phyloP scores from a whole-genome alignment of 2,888 invertebrate species.

The Minunthozetes semirufus region DNA sequence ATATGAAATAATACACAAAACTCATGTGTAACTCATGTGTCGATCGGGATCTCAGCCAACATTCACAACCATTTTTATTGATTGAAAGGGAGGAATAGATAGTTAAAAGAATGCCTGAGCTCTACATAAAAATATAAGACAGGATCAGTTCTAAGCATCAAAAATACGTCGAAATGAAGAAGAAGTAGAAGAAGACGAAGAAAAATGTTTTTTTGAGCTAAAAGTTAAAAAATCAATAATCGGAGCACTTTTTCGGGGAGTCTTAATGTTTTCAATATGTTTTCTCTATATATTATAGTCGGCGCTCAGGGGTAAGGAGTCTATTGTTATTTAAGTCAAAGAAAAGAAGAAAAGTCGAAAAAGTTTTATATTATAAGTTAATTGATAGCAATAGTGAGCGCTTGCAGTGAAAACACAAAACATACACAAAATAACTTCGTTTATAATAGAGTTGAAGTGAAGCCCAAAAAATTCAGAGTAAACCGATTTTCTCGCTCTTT shows the following conservation, averaged over 20 bases:
- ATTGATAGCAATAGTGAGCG: slow-evolving; percentile 14
- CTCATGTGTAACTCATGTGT: not conserved
- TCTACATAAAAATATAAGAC: slow-evolving; percentile 5
- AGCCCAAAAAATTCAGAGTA: not conserved
- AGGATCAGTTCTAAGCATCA: slow-evolving; percentile 16
- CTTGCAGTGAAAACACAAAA: slow-evolving; percentile 18
- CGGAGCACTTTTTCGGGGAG: not conserved
- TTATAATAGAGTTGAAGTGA: slow-evolving; percentile 1
- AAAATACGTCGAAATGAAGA: not conserved
- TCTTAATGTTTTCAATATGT: slow-evolving; percentile 29
- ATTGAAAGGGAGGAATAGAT: slow-evolving; percentile 29
- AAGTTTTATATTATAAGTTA: slow-evolving; percentile 3
- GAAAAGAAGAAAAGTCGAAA: not conserved
- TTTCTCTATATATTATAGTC: not conserved
- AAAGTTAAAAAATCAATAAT: slow-evolving; percentile 26
- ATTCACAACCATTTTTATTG: slow-evolving; percentile 22
- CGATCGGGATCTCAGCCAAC: slow-evolving; percentile 14
- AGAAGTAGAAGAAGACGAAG: not conserved
- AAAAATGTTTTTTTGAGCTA: slow-evolving; percentile 4
- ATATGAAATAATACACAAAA: not conserved
- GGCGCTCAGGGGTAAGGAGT: not conserved
- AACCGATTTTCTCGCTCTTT: not conserved
- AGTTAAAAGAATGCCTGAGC: slow-evolving; percentile 8
- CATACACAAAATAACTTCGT: not conserved
- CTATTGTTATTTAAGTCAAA: not conserved